Evolutionary conservation across 1,140 invertebrate species (phyloP).

Genomic region (Orchesella cincta): DNA sequence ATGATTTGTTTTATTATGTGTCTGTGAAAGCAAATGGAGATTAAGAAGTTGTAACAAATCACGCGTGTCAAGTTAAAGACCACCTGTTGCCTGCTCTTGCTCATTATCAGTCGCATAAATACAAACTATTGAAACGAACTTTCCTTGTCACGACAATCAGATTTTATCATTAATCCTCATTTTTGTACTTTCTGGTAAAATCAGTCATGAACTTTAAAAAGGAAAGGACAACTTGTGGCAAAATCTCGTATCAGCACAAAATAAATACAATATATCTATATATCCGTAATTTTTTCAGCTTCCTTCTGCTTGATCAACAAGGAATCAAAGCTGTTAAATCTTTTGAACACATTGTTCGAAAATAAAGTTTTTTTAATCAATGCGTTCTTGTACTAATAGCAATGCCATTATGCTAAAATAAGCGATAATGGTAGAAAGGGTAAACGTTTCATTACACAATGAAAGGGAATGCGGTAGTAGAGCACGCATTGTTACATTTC

Average conservation of each 20-base stretch:
- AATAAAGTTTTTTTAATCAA: background rate
- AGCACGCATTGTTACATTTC: background rate
- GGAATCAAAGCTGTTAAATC: background rate
- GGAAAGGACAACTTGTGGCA: no score
- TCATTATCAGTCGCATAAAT: background rate
- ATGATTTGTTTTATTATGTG: no score
- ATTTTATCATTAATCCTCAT: conserved; percentile 13
- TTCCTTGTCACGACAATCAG: background rate
- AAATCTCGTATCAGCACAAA: no score
- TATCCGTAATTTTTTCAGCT: background rate
- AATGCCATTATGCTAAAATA: no score
- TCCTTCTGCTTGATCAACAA: background rate
- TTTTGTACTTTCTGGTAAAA: no score
- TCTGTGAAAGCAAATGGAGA: no score
- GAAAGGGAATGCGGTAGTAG: background rate
- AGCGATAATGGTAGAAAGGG: background rate
- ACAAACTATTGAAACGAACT: background rate
- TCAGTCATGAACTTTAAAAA: no score
- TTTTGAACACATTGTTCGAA: background rate
- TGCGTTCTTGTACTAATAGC: no score
- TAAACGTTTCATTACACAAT: background rate
- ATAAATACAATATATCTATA: no score
- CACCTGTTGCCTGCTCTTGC: background rate
- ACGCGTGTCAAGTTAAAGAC: no score
- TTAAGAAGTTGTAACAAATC: no score